A percentile compares a stretch with the other conserved stretches of the same genome.
These are phyloP conservation scores for Agonopterix subpropinquella DNA, from an alignment of 2,888 invertebrate species.

Conservation along the genomic window DNA sequence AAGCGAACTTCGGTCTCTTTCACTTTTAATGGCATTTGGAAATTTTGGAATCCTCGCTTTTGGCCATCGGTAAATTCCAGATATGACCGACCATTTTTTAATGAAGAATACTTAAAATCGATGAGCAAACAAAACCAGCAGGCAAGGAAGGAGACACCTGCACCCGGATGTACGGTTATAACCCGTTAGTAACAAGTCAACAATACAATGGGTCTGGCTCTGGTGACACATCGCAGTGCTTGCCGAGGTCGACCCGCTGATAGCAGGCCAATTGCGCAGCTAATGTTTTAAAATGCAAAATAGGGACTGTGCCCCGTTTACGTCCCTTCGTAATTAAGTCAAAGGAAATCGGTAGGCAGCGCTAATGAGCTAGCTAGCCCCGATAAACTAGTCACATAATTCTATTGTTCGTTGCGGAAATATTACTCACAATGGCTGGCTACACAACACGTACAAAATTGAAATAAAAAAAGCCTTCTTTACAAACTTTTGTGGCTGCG, in stretches of 20 bases:
- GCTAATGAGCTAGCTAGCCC: conserved; percentile 24
- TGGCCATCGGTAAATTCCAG: no score
- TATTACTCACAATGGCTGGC: conserved; percentile 3
- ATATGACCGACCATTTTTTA: no score
- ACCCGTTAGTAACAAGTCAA: conserved; percentile 17
- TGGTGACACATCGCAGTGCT: conserved; percentile 21
- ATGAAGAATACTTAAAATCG: no score
- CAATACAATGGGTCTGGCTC: conserved; percentile 16
- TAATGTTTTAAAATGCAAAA: conserved; percentile 5
- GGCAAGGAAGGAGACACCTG: conserved; percentile 31
- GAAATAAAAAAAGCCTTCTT: background rate
- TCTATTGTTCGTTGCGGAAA: conserved; percentile 16
- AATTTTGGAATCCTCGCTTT: no score
- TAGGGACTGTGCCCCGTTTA: background rate
- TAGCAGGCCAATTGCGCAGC: conserved; percentile 47
- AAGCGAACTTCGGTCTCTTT: conserved; percentile 53
- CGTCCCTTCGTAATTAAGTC: conserved; percentile 3
- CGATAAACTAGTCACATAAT: conserved; percentile 31
- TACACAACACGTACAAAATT: conserved; percentile 9
- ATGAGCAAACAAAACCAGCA: conserved; percentile 17
- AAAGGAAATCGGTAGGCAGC: conserved; percentile 19
- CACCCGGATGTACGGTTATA: conserved; percentile 43
- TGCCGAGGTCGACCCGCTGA: conserved; percentile 29
- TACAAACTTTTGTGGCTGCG: background rate
- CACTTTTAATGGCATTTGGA: conserved; percentile 34